Conservation (phyloP, 2,113 vertebrate genomes). For the Spizaetus ornatus region DNA sequence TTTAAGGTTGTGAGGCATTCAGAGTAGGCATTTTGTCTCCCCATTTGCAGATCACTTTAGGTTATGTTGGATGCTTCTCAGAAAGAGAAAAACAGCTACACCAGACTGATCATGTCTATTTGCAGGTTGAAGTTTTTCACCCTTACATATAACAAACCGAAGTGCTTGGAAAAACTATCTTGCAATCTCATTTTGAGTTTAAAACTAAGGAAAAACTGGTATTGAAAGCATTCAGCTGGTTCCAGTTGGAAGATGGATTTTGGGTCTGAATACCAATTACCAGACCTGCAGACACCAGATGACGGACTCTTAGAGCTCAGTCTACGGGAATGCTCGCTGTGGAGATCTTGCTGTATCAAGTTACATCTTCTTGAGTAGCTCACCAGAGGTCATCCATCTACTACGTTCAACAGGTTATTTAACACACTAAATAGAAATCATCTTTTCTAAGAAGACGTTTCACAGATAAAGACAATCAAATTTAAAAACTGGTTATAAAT, state of each 20-base stretch:
- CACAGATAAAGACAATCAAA: background rate
- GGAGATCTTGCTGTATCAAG: background rate
- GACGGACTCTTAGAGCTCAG: background rate
- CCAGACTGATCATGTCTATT: background rate
- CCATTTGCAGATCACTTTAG: background rate
- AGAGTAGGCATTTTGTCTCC: background rate
- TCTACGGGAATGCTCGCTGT: background rate
- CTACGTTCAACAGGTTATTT: background rate
- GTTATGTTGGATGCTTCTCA: background rate
- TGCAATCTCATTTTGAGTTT: background rate
- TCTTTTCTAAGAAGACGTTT: background rate
- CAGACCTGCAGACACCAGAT: background rate
- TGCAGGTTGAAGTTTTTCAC: background rate
- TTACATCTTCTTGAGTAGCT: background rate
- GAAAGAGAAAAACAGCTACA: background rate
- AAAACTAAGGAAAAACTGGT: background rate
- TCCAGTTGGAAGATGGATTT: background rate
- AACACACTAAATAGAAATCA: background rate
- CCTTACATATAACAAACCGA: background rate
- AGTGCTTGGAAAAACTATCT: background rate
- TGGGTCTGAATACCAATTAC: background rate
- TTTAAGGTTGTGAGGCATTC: background rate
- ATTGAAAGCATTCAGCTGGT: background rate
- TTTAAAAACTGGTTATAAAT: background rate
- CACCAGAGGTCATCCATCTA: background rate